Evolutionary conservation across 2,113 vertebrate genomes (phyloP).

Genomic region (Equus quagga): DNA sequence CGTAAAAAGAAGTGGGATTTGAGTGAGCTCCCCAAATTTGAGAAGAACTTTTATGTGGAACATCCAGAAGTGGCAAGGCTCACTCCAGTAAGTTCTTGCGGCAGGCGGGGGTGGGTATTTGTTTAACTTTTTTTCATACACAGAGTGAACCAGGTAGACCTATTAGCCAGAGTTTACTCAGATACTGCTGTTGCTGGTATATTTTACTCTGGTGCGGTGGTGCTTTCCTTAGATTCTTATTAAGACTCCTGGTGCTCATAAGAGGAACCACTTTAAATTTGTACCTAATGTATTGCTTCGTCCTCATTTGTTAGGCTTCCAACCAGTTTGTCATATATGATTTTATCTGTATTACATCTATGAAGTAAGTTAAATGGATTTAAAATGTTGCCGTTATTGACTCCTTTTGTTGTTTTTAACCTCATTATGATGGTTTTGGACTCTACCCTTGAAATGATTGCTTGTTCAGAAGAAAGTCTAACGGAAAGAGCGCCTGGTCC

Average conservation of each 20-base stretch:
- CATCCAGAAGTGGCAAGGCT: conserved; percentile 94
- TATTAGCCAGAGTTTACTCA: background rate
- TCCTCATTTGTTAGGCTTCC: background rate
- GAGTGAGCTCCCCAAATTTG: conserved; percentile 97
- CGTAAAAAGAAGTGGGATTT: conserved; percentile 98
- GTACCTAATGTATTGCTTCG: background rate
- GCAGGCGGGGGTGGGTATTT: background rate
- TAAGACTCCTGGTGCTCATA: background rate
- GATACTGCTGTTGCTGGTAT: background rate
- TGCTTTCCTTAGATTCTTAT: background rate
- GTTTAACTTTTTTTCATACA: background rate
- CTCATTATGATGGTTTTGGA: background rate
- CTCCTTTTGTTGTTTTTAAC: background rate
- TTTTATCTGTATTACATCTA: background rate
- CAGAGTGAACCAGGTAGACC: background rate
- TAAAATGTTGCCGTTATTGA: background rate
- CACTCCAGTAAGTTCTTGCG: conserved; percentile 88
- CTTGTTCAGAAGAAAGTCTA: background rate
- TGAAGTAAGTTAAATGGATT: background rate
- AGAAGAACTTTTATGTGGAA: conserved; percentile 98
- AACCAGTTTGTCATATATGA: background rate
- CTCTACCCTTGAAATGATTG: background rate
- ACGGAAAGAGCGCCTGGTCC: background rate
- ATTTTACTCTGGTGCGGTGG: background rate
- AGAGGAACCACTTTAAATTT: background rate